These are phyloP conservation scores for Stichopus chloronotus DNA, from an alignment of 35 echinoderm and acorn worm genomes.

Conservation along the genomic window DNA sequence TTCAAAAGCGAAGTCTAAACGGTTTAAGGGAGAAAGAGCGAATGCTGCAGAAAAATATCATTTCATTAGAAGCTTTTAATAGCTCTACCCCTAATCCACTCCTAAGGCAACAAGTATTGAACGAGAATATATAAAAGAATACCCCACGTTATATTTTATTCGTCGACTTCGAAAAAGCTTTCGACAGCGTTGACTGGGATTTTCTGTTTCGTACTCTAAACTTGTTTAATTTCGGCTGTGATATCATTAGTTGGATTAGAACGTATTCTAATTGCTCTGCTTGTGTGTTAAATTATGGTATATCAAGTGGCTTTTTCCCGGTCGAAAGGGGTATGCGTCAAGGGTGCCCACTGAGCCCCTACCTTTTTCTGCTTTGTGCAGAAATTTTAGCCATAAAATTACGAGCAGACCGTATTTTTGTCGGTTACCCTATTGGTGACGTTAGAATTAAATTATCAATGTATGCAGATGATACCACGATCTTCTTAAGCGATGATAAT, in stretches of 20 bases:
- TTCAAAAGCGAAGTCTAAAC: neutral
- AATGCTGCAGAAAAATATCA: neutral
- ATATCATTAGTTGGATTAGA: conserved; percentile 4
- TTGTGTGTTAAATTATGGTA: conserved; percentile 32
- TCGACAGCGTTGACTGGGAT: conserved; percentile 21
- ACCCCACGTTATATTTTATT: neutral
- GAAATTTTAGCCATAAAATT: conserved; percentile 35
- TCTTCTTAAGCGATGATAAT: neutral
- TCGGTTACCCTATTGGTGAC: neutral
- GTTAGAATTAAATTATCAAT: neutral
- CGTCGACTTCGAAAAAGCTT: conserved; percentile 41
- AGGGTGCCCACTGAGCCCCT: conserved; percentile 34
- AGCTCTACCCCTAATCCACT: neutral
- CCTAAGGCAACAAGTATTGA: neutral
- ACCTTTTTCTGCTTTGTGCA: conserved; percentile 20
- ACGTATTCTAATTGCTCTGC: neutral
- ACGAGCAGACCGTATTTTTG: neutral
- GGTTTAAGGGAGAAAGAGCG: neutral
- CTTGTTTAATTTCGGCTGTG: conserved; percentile 25
- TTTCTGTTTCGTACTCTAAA: neutral
- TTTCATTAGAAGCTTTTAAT: neutral
- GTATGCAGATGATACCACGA: conserved; percentile 20
- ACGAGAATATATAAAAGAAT: neutral
- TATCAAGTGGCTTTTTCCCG: neutral
- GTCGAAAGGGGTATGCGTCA: conserved; percentile 27